Base-by-base conservation (phyloP, 2,888 invertebrate species). In the Spilarctia lutea region DNA sequence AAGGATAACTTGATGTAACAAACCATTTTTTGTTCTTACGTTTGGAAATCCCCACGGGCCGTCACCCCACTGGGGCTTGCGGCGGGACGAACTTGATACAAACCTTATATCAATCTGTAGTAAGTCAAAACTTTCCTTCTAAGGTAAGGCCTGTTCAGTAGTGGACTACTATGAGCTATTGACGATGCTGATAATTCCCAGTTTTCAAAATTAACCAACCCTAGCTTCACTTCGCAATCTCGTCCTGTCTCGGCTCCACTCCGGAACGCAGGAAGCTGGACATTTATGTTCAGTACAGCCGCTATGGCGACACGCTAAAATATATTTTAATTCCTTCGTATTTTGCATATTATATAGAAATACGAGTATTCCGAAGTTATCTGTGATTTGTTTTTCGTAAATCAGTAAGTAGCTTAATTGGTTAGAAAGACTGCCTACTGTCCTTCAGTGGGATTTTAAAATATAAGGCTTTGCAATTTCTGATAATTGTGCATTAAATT, bases 251-350 rank as follows among this genome's bases (percentile, higher is more conserved):
- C 60, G 56, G 66, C 35, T 71, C 69, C 35, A 39, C 35, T 67
- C 75, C 56, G 73, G 79, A 78, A 75, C 81, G 81, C 83, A 83
- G 83, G 83, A 83, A 83, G 71, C 71, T 66, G n/a, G n/a, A 39
- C 76, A 81, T 81, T 80, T 71, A 16, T 33, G 24, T 48, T 66
- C 76, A 76, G 79, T 79, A 81, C 11, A 39, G 11, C 39, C 39
- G 11, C 39, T 11, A 39, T 79, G 76, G 74, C 63, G 77, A 83
- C 74, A 75, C 52, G 66, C 65, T 72, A 70, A 76, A 81, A 79
- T 76, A 80, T 75, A 77, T 79, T 73, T 68, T 72, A 78, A 81
- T 78, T 76, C 69, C 79, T 74, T 77, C 60, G 42, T 39, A 79
- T 76, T 81, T 83, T 79, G 81, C 77, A 81, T 83, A 76, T 74